These are phyloP conservation scores for Cebidichthys violaceus DNA, from an alignment of 2,113 vertebrate genomes.

Conservation along the genomic window DNA sequence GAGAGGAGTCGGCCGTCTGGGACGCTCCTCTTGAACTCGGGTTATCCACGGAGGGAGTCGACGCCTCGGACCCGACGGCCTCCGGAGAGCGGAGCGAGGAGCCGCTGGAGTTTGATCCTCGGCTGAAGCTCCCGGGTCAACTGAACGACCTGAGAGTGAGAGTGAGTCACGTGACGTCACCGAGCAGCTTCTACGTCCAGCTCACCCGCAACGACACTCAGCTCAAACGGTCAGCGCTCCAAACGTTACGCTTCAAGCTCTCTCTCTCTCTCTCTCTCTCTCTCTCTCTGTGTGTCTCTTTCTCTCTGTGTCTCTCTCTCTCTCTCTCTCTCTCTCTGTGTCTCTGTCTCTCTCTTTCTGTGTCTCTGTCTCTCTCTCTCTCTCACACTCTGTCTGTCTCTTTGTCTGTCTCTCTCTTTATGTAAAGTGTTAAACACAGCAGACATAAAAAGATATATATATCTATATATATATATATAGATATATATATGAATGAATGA, in stretches of 20 bases:
- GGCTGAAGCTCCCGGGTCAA: constrained; percentile 53
- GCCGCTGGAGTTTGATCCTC: constrained; percentile 30
- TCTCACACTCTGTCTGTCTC: too few species aligned
- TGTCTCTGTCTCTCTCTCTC: too few species aligned
- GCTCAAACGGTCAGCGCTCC: constrained; percentile 87
- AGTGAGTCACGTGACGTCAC: constrained; percentile 89
- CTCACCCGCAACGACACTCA: constrained; percentile 80
- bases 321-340: too few species aligned
- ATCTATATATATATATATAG: background rate
- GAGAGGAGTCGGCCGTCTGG: constrained; percentile 67
- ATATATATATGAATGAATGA: too few species aligned
- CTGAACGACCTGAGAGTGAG: constrained; percentile 79
- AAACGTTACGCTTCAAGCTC: too few species aligned
- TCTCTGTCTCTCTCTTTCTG: too few species aligned
- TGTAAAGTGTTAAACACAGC: too few species aligned
- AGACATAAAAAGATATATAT: too few species aligned
- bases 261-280: too few species aligned
- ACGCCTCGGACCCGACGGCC: background rate
- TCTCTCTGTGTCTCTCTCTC: too few species aligned
- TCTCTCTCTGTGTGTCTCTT: too few species aligned
- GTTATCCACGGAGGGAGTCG: background rate
- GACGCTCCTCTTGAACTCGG: constrained; percentile 74
- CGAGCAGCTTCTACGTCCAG: constrained; percentile 90
- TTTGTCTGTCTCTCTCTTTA: too few species aligned
- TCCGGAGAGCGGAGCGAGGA: background rate